Percentiles rank a stretch among this genome's conserved stretches.
Conservation (phyloP, 2,888 invertebrate genomes). For the Pantelozetes paolii region DNA sequence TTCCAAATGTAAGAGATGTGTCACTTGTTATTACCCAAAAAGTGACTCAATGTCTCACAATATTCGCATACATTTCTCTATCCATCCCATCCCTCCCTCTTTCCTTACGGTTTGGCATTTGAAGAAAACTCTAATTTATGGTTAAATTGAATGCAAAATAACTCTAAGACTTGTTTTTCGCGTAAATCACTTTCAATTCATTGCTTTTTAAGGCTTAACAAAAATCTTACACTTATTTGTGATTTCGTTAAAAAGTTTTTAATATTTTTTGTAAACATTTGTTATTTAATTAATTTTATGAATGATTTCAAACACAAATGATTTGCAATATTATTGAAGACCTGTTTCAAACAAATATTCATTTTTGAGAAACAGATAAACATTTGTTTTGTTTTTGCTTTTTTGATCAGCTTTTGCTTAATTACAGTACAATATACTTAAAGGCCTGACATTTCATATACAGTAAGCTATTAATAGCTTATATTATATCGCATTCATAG, state of each 20-base stretch:
- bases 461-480: too few relatives aligned
- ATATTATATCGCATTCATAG: neutral
- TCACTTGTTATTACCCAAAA: neutral
- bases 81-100: neutral
- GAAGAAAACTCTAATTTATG: conserved; percentile 6
- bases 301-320: too few relatives aligned
- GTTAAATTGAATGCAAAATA: neutral
- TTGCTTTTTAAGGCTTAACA: neutral
- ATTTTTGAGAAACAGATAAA: too few relatives aligned
- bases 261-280: too few relatives aligned
- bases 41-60: neutral
- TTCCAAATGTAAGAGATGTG: neutral
- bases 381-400: too few relatives aligned
- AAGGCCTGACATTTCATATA: too few relatives aligned
- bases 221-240: neutral
- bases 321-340: too few relatives aligned
- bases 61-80: too few relatives aligned
- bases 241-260: neutral
- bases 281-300: too few relatives aligned
- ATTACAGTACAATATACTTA: too few relatives aligned
- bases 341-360: too few relatives aligned
- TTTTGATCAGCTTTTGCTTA: too few relatives aligned
- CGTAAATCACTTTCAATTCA: neutral
- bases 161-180: conserved; percentile 4
- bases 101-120: conserved; percentile 6